Percentiles rank a stretch among this genome's conserved stretches.
phyloP scores from a whole-genome alignment of 1,140 invertebrate species.

The Drosophila ironensis region DNA sequence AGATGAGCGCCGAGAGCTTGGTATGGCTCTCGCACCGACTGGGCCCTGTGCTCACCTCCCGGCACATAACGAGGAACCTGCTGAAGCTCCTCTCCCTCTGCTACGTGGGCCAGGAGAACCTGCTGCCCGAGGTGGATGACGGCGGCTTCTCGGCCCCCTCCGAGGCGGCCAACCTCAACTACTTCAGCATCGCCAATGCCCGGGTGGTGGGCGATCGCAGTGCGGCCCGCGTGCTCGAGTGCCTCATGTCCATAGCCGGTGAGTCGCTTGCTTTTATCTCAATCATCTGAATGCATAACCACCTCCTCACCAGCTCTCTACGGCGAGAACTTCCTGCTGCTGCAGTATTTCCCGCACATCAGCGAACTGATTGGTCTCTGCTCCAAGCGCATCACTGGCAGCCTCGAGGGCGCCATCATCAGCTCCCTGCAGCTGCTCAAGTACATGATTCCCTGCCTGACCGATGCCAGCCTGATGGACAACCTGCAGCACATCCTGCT shows the following conservation, averaged over 20 bases:
- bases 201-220: conserved; percentile 90
- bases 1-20: conserved; percentile 95
- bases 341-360: conserved; percentile 97
- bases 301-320: conserved; percentile 38
- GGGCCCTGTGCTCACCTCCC: conserved; percentile 96
- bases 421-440: conserved; percentile 92
- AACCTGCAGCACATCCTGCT: conserved; percentile 89
- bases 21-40: conserved; percentile 96
- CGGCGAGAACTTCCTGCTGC: conserved; percentile 87
- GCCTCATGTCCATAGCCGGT: conserved; percentile 90
- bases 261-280: conserved; percentile 53
- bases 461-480: conserved; percentile 93
- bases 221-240: conserved; percentile 92
- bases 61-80: conserved; percentile 94
- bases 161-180: conserved; percentile 82
- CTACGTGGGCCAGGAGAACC: conserved; percentile 93
- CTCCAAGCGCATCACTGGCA: conserved; percentile 89
- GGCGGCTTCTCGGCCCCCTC: conserved; percentile 23
- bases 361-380: conserved; percentile 90
- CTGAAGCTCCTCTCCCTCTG: conserved; percentile 96
- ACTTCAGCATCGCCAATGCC: conserved; percentile 84
- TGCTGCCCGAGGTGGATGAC: conserved; percentile 82
- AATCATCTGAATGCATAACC: not conserved
- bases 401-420: conserved; percentile 93
- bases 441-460: conserved; percentile 90